Conservation (phyloP, 2,797 vertebrate genomes). For the Tauraco hartlaubi region DNA sequence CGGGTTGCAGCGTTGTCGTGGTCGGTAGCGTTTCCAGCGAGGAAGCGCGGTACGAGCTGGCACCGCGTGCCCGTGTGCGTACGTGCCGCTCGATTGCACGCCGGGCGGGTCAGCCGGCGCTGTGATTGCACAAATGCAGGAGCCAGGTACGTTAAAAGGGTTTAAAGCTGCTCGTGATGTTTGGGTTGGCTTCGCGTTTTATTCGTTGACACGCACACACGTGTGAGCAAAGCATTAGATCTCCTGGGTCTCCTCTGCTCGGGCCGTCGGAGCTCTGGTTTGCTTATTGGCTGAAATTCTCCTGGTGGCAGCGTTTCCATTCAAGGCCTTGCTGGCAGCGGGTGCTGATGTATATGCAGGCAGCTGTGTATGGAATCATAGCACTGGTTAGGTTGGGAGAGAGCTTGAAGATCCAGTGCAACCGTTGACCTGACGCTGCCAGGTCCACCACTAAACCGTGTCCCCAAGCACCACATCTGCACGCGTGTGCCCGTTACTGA, state of each 20-base stretch:
- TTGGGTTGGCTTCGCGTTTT: neutral
- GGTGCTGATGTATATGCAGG: fast-evolving
- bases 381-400: no score
- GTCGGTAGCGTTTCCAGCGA: neutral
- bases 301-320: fast-evolving
- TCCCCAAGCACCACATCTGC: no score
- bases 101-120: neutral
- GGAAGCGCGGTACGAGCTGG: neutral
- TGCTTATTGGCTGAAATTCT: neutral
- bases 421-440: no score
- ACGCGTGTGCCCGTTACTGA: fast-evolving
- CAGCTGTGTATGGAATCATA: neutral
- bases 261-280: neutral
- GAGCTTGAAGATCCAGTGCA: no score
- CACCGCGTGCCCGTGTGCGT: neutral
- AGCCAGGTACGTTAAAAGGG: neutral
- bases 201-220: neutral
- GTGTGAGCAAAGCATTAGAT: neutral
- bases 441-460: no score
- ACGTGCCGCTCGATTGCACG: neutral
- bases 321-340: neutral
- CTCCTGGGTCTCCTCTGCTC: neutral
- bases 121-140: neutral
- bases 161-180: neutral
- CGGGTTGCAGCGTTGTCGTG: neutral